These are phyloP conservation scores for Microcebus jonahi DNA, from an alignment of 2,113 vertebrate genomes.

Conservation along the genomic window DNA sequence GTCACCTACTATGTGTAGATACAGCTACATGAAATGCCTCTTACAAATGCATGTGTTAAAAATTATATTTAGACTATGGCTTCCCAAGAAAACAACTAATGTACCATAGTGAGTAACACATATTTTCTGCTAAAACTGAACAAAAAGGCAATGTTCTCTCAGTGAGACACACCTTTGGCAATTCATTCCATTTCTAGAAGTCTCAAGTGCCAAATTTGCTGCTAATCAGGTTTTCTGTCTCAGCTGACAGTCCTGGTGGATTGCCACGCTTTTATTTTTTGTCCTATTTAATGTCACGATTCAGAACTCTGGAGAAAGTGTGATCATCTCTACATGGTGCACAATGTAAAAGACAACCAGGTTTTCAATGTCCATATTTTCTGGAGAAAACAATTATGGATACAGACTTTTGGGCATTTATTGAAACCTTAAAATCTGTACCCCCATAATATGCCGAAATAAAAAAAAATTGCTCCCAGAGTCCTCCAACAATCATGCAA, in stretches of 20 bases:
- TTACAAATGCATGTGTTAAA: neutral
- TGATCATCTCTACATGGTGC: neutral
- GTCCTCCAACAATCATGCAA: neutral
- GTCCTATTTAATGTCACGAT: conserved; percentile 63
- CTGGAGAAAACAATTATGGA: neutral
- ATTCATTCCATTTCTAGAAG: conserved; percentile 48
- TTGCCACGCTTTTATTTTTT: conserved; percentile 58
- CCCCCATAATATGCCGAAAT: too few species aligned
- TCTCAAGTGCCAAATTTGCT: conserved; percentile 64
- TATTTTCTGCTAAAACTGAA: conserved; percentile 46
- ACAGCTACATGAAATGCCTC: neutral
- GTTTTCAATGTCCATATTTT: neutral
- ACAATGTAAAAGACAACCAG: neutral
- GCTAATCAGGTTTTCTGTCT: conserved; percentile 70
- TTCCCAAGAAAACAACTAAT: conserved; percentile 64
- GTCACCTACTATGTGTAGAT: neutral
- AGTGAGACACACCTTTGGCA: conserved; percentile 44
- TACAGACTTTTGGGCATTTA: neutral
- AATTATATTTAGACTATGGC: conserved; percentile 13
- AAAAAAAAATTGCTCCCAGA: neutral
- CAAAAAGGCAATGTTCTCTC: conserved; percentile 49
- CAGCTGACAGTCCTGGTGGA: conserved; percentile 50
- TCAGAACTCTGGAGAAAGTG: conserved; percentile 6
- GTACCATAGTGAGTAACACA: neutral
- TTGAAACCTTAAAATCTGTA: too few species aligned